A percentile compares a stretch with the other conserved stretches of the same genome.
Conservation (phyloP, 2,113 vertebrate species). For the Xiphorhynchus elegans region DNA sequence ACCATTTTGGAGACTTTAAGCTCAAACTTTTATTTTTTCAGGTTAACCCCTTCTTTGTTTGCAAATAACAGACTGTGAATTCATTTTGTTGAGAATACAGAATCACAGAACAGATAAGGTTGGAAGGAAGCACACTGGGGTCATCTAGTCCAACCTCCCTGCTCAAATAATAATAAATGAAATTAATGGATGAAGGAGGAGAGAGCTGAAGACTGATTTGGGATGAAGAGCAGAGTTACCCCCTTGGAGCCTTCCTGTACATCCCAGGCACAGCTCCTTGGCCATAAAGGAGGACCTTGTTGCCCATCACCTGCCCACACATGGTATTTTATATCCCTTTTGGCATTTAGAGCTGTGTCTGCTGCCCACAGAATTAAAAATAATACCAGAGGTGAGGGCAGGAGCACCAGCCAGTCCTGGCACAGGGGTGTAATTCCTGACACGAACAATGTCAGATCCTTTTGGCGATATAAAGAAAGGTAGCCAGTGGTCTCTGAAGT, state of each 20-base stretch:
- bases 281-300: background rate
- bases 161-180: background rate
- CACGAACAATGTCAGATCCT: fast-evolving
- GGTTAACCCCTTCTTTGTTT: background rate
- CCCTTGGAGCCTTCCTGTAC: background rate
- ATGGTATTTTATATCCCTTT: background rate
- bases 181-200: background rate
- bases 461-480: background rate
- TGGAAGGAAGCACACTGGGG: background rate
- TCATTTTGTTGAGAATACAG: background rate
- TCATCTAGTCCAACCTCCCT: background rate
- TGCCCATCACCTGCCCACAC: background rate
- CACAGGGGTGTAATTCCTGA: fast-evolving
- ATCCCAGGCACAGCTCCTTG: background rate
- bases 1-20: background rate
- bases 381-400: background rate
- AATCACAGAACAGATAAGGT: background rate
- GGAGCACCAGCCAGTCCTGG: fast-evolving
- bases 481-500: background rate
- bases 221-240: background rate
- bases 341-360: background rate
- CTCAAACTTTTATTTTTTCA: background rate
- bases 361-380: background rate
- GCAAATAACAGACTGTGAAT: background rate
- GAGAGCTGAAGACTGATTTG: background rate